phyloP scores from a whole-genome alignment of 2,113 vertebrate species.

The Orientallactaga bullata region DNA sequence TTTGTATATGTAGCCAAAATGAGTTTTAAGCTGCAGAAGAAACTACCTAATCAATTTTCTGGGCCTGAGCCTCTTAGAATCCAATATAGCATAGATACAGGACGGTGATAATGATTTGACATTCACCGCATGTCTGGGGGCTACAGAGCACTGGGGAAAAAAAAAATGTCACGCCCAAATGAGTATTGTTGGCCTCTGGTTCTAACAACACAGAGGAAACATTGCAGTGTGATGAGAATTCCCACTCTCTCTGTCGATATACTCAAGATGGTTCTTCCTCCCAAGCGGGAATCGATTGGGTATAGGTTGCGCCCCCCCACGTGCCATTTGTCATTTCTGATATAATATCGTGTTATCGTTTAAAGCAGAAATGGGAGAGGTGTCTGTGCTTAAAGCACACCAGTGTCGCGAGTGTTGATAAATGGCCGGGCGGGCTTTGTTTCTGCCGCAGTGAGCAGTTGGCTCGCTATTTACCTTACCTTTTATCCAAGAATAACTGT shows the following conservation, averaged over 20 bases:
- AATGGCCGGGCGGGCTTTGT: slow-evolving; percentile 96
- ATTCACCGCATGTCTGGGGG: slow-evolving; percentile 76
- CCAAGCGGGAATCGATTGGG: slow-evolving; percentile 96
- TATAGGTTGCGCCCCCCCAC: slow-evolving; percentile 90
- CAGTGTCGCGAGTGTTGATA: slow-evolving; percentile 95
- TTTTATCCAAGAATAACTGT: slow-evolving; percentile 98
- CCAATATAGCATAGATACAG: slow-evolving; percentile 78
- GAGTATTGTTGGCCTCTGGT: slow-evolving; percentile 82
- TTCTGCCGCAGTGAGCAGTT: slow-evolving; percentile 94
- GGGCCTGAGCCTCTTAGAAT: slow-evolving; percentile 81
- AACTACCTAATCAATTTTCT: slow-evolving; percentile 81
- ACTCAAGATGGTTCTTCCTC: slow-evolving; percentile 94
- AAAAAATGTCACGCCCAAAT: slow-evolving; percentile 80
- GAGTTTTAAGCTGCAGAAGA: slow-evolving; percentile 58
- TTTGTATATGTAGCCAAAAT: rapidly evolving
- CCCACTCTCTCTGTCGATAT: slow-evolving; percentile 91
- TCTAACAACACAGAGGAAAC: slow-evolving; percentile 79
- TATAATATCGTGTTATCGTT: slow-evolving; percentile 98
- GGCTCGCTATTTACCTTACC: slow-evolving; percentile 97
- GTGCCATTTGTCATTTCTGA: slow-evolving; percentile 99
- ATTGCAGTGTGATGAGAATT: slow-evolving; percentile 78
- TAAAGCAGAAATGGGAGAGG: slow-evolving; percentile 94
- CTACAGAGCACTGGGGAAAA: slow-evolving; percentile 55
- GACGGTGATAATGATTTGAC: slow-evolving; percentile 80
- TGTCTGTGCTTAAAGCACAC: slow-evolving; percentile 91